A percentile compares a stretch with the other conserved stretches of the same genome.
phyloP scores from a whole-genome alignment of 1,140 invertebrate species.

The Atta cephalotes region DNA sequence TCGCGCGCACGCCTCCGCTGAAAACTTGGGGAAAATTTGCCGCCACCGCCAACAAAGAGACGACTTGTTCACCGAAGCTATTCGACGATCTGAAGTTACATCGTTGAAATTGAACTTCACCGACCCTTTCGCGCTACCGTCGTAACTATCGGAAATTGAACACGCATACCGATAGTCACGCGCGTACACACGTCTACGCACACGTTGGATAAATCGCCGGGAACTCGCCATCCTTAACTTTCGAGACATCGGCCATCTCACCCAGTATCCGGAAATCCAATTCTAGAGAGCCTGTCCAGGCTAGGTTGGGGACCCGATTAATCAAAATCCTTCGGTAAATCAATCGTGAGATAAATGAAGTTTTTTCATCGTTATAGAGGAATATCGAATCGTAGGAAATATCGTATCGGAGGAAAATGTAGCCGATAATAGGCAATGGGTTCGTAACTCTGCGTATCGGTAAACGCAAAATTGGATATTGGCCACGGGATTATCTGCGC shows the following conservation, averaged over 20 bases:
- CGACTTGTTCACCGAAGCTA: conserved; percentile 65
- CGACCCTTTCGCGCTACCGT: conserved; percentile 78
- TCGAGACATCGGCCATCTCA: conserved; percentile 57
- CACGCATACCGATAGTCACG: conserved; percentile 72
- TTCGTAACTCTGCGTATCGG: conserved; percentile 70
- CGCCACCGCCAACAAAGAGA: conserved; percentile 75
- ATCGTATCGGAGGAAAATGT: conserved; percentile 7
- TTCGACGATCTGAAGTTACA: conserved; percentile 73
- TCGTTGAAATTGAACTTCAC: conserved; percentile 81
- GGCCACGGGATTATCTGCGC: conserved; percentile 75
- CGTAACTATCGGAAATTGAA: conserved; percentile 83
- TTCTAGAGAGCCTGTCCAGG: conserved; percentile 54
- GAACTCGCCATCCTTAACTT: conserved; percentile 60
- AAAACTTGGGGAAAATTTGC: conserved; percentile 76
- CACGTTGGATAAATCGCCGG: conserved; percentile 63
- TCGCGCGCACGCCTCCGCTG: conserved; percentile 36
- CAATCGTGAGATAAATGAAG: conserved; percentile 66
- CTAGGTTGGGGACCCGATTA: conserved; percentile 43
- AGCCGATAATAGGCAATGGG: conserved; percentile 32
- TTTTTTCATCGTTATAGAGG: conserved; percentile 31
- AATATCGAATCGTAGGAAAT: not conserved
- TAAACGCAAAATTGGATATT: conserved; percentile 73
- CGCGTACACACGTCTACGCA: conserved; percentile 17
- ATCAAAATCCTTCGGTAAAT: conserved; percentile 66
- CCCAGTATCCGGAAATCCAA: conserved; percentile 62